Percentiles rank a stretch among this genome's conserved stretches.
Evolutionary conservation across 2,113 vertebrate genomes (phyloP).

Genomic region (Eptatretus burgeri): DNA sequence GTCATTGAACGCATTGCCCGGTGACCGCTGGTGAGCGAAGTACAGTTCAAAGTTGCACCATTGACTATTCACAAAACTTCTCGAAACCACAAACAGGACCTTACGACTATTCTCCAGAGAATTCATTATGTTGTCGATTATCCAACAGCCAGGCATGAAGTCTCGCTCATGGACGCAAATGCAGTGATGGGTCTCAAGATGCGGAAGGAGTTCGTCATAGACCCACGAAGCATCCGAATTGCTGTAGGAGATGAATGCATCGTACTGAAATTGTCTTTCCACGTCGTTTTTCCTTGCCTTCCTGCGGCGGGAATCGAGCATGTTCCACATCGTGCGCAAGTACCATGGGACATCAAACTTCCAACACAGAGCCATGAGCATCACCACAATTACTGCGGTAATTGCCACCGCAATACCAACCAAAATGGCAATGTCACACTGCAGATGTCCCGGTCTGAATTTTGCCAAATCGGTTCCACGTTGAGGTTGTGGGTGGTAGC

Average conservation of each 20-base stretch:
- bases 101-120: slow-evolving; percentile 41
- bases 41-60: slow-evolving; percentile 60
- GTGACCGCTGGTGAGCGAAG: slow-evolving; percentile 39
- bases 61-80: slow-evolving; percentile 36
- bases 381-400: slow-evolving; percentile 16
- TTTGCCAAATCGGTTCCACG: slow-evolving; percentile 20
- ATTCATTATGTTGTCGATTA: slow-evolving; percentile 53
- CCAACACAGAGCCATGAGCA: slow-evolving; percentile 20
- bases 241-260: slow-evolving; percentile 49
- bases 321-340: slow-evolving; percentile 24
- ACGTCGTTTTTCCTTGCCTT: neutral
- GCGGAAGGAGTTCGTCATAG: slow-evolving; percentile 21
- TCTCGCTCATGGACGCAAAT: slow-evolving; percentile 46
- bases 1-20: slow-evolving; percentile 26
- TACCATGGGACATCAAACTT: slow-evolving; percentile 32
- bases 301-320: slow-evolving; percentile 25
- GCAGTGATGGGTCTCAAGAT: slow-evolving; percentile 20
- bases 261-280: slow-evolving; percentile 15
- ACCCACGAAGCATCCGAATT: slow-evolving; percentile 35
- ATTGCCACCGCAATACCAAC: slow-evolving; percentile 22
- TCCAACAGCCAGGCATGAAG: slow-evolving; percentile 41
- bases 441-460: slow-evolving; percentile 18
- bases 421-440: slow-evolving; percentile 26
- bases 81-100: slow-evolving; percentile 37
- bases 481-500: slow-evolving; percentile 26